These are phyloP conservation scores for Centropristis striata DNA, from an alignment of 2,113 vertebrate genomes.

Conservation along the genomic window DNA sequence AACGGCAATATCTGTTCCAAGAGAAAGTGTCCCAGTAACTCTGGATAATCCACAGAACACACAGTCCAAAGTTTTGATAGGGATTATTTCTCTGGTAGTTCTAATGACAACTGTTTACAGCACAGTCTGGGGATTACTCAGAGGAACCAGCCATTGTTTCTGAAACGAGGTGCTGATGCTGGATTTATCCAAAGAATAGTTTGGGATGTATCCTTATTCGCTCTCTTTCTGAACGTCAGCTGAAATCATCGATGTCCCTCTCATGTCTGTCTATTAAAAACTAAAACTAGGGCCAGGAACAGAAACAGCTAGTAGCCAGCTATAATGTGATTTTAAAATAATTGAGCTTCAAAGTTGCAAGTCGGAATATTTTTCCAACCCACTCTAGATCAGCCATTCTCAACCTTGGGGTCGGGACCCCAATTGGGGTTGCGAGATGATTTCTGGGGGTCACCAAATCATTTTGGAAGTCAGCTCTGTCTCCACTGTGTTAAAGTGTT, in stretches of 20 bases:
- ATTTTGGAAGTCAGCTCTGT: no score
- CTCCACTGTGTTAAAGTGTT: no score
- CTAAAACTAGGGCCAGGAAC: background rate
- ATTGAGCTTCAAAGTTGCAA: no score
- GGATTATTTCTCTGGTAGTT: background rate
- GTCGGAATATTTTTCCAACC: no score
- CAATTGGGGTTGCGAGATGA: no score
- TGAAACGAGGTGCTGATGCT: background rate
- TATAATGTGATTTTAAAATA: no score
- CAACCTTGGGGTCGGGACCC: no score
- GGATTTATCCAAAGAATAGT: slow-evolving; percentile 3
- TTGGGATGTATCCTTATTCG: background rate
- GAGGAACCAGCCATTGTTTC: background rate
- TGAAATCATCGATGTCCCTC: background rate
- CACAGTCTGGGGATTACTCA: slow-evolving; percentile 5
- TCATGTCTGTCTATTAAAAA: no score
- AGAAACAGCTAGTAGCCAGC: background rate
- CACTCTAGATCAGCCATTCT: no score
- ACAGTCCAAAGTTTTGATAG: slow-evolving; percentile 6
- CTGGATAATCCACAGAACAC: slow-evolving; percentile 25
- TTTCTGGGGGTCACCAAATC: no score
- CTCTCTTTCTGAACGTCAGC: background rate
- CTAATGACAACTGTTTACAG: slow-evolving; percentile 1
- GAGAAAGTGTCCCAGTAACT: slow-evolving; percentile 4
- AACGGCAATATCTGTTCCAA: background rate